Evolutionary conservation across 2,113 vertebrate genomes (phyloP).

Genomic region (Urocolius indicus): DNA sequence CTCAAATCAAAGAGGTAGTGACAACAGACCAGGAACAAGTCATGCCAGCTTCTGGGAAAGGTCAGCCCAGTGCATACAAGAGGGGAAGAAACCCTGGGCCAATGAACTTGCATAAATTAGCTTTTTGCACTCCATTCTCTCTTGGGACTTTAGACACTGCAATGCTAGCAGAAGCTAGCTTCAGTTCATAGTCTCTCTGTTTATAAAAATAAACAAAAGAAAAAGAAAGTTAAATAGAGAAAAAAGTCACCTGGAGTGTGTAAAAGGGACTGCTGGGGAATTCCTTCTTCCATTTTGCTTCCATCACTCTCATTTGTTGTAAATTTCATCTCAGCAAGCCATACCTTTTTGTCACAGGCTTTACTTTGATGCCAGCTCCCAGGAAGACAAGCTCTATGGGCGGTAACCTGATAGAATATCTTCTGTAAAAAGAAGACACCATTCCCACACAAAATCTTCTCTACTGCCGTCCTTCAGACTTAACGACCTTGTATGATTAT

Average conservation of each 20-base stretch:
- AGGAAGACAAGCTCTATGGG: not conserved
- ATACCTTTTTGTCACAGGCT: not conserved
- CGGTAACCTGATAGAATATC: not conserved
- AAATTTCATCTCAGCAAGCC: not conserved
- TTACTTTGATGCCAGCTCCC: not conserved
- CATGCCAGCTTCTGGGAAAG: not conserved
- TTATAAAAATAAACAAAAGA: not conserved
- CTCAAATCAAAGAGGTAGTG: not conserved
- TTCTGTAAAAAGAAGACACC: not conserved
- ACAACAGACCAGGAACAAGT: not conserved
- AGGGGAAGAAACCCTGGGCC: not conserved
- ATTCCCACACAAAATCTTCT: not conserved
- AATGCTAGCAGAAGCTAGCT: not conserved
- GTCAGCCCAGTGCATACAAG: not conserved
- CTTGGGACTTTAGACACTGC: not conserved
- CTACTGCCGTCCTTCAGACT: not conserved
- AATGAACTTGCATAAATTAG: conserved; percentile 6
- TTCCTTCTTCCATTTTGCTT: not conserved
- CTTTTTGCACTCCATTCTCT: not conserved
- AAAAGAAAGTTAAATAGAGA: not conserved
- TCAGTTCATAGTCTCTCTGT: not conserved
- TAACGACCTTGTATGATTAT: not conserved
- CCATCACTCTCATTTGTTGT: not conserved
- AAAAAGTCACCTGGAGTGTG: fast-evolving
- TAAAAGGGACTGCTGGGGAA: not conserved